Conservation (phyloP, 2,888 invertebrate species). For the Andrena minutula region DNA sequence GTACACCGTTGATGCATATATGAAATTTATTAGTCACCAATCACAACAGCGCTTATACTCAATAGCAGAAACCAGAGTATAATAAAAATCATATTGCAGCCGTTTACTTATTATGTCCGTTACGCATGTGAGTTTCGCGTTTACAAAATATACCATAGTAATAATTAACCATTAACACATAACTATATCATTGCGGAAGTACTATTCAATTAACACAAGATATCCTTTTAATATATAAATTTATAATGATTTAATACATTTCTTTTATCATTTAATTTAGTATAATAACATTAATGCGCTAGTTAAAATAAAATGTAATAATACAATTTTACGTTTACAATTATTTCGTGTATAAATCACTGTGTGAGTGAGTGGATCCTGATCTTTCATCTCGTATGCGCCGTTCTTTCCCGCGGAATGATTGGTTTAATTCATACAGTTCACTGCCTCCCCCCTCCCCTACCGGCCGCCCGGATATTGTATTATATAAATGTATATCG, state of each 20-base stretch:
- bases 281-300: conserved; percentile 73
- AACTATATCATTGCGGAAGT: conserved; percentile 27
- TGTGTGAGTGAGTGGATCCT: conserved; percentile 57
- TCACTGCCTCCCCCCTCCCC: conserved; percentile 22
- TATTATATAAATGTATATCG: conserved; percentile 45
- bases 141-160: conserved; percentile 45
- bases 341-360: conserved; percentile 74
- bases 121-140: conserved; percentile 19
- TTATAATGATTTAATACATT: conserved; percentile 77
- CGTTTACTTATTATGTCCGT: conserved; percentile 5
- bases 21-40: conserved; percentile 49
- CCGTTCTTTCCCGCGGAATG: conserved; percentile 64
- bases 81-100: conserved; percentile 29
- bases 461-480: conserved; percentile 12
- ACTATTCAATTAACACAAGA: conserved; percentile 63
- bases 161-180: conserved; percentile 38
- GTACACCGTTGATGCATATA: conserved; percentile 30
- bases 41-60: conserved; percentile 32
- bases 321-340: conserved; percentile 78
- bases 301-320: conserved; percentile 77
- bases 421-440: conserved; percentile 59
- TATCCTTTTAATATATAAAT: conserved; percentile 74
- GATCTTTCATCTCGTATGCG: conserved; percentile 45
- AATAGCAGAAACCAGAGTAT: conserved; percentile 28
- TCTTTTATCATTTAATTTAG: conserved; percentile 75